Percentiles rank a stretch among this genome's conserved stretches.
Evolutionary conservation across 2,113 vertebrate genomes (phyloP).

Genomic region (Arothron firmamentum): DNA sequence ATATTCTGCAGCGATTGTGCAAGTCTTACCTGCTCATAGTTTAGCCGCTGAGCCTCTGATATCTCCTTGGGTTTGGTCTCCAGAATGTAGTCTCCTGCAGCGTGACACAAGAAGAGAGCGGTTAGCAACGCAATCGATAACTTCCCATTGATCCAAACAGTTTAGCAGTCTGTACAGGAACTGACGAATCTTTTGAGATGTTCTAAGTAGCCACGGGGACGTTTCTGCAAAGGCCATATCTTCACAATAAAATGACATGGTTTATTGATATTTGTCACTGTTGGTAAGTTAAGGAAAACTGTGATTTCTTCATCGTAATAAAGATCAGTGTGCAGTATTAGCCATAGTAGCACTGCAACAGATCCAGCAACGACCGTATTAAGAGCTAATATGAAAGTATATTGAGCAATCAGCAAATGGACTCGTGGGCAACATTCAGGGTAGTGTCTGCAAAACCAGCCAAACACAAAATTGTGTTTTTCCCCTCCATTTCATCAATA

Average conservation of each 20-base stretch:
- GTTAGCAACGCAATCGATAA: slow-evolving; percentile 5
- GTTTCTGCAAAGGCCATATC: background rate
- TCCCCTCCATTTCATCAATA: background rate
- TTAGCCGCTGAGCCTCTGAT: slow-evolving; percentile 94
- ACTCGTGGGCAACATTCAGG: too few relatives aligned
- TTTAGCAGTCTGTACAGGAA: background rate
- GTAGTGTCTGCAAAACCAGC: too few relatives aligned
- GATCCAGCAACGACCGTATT: too few relatives aligned
- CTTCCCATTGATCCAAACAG: background rate
- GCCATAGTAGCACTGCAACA: too few relatives aligned
- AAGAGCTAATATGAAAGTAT: too few relatives aligned
- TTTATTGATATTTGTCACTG: too few relatives aligned
- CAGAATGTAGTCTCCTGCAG: slow-evolving; percentile 95
- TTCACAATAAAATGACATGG: too few relatives aligned
- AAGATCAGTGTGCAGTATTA: too few relatives aligned
- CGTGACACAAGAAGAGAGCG: slow-evolving; percentile 29
- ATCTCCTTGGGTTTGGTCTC: slow-evolving; percentile 99
- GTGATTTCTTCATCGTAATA: too few relatives aligned
- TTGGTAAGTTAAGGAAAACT: too few relatives aligned
- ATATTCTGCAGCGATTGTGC: slow-evolving; percentile 5
- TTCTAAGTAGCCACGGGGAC: background rate
- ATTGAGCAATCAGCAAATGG: too few relatives aligned
- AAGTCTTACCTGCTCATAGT: slow-evolving; percentile 94
- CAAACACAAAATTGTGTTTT: too few relatives aligned
- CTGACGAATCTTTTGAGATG: slow-evolving; percentile 6